Conservation (phyloP, 1,140 invertebrate species). For the Drosophila biarmipes region DNA sequence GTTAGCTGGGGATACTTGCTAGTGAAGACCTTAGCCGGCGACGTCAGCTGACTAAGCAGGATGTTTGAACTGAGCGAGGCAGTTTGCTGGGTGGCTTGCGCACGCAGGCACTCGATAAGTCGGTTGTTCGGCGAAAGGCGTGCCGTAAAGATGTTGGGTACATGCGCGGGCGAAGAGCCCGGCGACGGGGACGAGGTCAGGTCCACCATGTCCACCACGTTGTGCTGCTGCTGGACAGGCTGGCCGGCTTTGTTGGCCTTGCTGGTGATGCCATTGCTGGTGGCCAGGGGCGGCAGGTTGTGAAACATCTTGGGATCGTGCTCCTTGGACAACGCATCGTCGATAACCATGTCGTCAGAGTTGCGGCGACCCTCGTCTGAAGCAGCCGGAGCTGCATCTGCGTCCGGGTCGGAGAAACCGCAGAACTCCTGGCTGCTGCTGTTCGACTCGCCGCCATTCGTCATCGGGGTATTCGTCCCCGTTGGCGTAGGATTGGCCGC, state of each 20-base stretch:
- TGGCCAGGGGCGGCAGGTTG: constrained; percentile 47
- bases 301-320: constrained; percentile 82
- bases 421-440: constrained; percentile 65
- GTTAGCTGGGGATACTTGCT: constrained; percentile 77
- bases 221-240: constrained; percentile 35
- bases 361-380: constrained; percentile 62
- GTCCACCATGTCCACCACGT: constrained; percentile 75
- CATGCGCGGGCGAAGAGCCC: constrained; percentile 70
- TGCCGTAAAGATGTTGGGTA: constrained; percentile 32
- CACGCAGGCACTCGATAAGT: constrained; percentile 50
- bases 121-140: constrained; percentile 36
- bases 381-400: not conserved
- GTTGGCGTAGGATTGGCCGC: constrained; percentile 6
- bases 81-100: constrained; percentile 10
- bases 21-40: constrained; percentile 67
- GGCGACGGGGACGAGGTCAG: constrained; percentile 78
- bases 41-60: constrained; percentile 64
- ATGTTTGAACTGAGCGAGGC: constrained; percentile 55
- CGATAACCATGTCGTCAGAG: constrained; percentile 83
- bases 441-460: constrained; percentile 70
- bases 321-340: constrained; percentile 69
- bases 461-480: constrained; percentile 4
- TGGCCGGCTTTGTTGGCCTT: constrained; percentile 18
- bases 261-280: constrained; percentile 37
- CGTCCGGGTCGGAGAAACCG: constrained; percentile 59